Evolutionary conservation across 2,888 invertebrate species (phyloP).

Genomic region (Nineta flava): DNA sequence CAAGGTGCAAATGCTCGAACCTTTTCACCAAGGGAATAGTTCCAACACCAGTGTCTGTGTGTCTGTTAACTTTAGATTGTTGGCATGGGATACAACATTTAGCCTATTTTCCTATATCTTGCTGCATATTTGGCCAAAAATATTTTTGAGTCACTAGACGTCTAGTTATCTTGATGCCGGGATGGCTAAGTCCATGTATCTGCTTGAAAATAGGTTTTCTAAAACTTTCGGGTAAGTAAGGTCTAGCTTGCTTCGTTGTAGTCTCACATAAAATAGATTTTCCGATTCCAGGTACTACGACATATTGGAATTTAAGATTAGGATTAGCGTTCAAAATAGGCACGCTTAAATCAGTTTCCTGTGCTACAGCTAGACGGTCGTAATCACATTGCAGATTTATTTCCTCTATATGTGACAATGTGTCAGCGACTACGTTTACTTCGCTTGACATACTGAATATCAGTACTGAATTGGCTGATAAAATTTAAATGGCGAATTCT

Average conservation of each 20-base stretch:
- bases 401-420: conserved; percentile 5
- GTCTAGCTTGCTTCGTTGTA: conserved; percentile 9
- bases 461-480: conserved; percentile 19
- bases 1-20: no score
- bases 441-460: conserved; percentile 17
- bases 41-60: conserved; percentile 8
- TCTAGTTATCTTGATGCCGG: conserved; percentile 11
- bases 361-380: neutral
- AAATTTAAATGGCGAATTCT: conserved; percentile 10
- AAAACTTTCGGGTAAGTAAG: conserved; percentile 12
- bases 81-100: conserved; percentile 13
- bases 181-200: conserved; percentile 13
- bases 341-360: neutral
- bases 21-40: no score
- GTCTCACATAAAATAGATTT: no score
- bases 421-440: conserved; percentile 18
- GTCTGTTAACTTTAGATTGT: conserved; percentile 10
- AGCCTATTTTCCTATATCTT: conserved; percentile 11
- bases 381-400: neutral
- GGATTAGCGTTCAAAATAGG: neutral
- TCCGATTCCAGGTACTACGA: no score
- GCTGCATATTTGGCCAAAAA: conserved; percentile 12
- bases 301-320: neutral
- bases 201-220: conserved; percentile 12
- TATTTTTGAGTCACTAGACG: conserved; percentile 10